These are phyloP conservation scores for Picathartes gymnocephalus DNA, from an alignment of 2,113 vertebrate genomes.

Conservation along the genomic window DNA sequence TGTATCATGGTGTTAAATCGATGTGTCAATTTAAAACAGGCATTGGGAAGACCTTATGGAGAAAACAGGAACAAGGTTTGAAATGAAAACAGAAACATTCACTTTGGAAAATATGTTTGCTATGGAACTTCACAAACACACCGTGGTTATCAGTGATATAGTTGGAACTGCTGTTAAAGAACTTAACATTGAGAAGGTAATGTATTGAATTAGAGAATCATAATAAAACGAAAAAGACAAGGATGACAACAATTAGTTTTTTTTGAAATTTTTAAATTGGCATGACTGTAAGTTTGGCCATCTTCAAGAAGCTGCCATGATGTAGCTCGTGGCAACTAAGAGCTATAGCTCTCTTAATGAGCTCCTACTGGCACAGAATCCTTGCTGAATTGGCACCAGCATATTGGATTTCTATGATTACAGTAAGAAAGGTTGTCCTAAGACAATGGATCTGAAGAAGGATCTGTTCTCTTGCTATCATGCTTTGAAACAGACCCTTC, in stretches of 20 bases:
- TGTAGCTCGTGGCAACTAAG: not conserved
- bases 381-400: not conserved
- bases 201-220: not conserved
- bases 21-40: slow-evolving; percentile 60
- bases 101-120: slow-evolving; percentile 96
- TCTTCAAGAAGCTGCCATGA: not conserved
- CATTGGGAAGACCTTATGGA: slow-evolving; percentile 94
- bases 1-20: not conserved
- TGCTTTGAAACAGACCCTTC: not conserved
- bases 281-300: not conserved
- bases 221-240: not conserved
- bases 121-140: slow-evolving; percentile 89
- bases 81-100: slow-evolving; percentile 87
- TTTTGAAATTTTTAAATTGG: not conserved
- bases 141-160: slow-evolving; percentile 82
- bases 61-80: slow-evolving; percentile 82
- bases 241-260: not conserved
- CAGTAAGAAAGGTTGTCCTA: not conserved
- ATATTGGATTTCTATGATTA: not conserved
- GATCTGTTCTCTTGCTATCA: not conserved
- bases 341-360: not conserved
- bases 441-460: not conserved
- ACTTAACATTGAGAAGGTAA: slow-evolving; percentile 90
- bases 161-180: slow-evolving; percentile 89
- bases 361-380: not conserved